Percentiles rank a stretch among this genome's conserved stretches.
Conservation (phyloP, 1,140 invertebrate genomes). For the Scaptomyza montana region DNA sequence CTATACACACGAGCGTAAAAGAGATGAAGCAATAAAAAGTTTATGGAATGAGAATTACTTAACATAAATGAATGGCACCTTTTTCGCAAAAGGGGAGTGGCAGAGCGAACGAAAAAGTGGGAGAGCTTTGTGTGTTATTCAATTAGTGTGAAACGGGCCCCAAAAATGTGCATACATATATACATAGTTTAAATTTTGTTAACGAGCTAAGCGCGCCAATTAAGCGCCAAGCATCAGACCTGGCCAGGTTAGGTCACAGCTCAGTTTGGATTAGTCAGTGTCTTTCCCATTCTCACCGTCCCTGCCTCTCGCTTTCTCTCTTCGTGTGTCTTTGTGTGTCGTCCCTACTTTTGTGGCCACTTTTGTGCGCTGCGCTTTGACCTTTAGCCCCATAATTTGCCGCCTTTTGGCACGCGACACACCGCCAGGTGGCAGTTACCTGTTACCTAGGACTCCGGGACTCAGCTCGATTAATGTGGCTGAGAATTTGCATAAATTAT, state of each 20-base stretch:
- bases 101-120: no score
- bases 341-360: conserved; percentile 57
- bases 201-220: conserved; percentile 80
- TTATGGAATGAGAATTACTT: conserved; percentile 16
- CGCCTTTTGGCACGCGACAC: conserved; percentile 67
- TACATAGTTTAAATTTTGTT: conserved; percentile 77
- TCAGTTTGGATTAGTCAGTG: no score
- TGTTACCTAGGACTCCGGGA: conserved; percentile 1
- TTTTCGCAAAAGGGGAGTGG: background rate
- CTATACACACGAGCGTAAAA: background rate
- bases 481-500: conserved; percentile 84
- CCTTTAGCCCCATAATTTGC: conserved; percentile 64
- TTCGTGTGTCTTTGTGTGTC: background rate
- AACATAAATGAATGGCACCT: conserved; percentile 37
- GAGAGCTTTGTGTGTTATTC: conserved; percentile 54
- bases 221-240: conserved; percentile 53
- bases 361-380: conserved; percentile 48
- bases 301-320: no score
- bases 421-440: background rate
- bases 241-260: background rate
- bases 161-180: conserved; percentile 37
- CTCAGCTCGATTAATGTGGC: conserved; percentile 81
- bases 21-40: background rate
- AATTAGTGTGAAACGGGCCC: conserved; percentile 58
- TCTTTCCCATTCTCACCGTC: no score